Evolutionary conservation across 2,888 invertebrate species (phyloP), one percentile per base, ranked within the genome.

Genomic region (Troides aeacus): DNA sequence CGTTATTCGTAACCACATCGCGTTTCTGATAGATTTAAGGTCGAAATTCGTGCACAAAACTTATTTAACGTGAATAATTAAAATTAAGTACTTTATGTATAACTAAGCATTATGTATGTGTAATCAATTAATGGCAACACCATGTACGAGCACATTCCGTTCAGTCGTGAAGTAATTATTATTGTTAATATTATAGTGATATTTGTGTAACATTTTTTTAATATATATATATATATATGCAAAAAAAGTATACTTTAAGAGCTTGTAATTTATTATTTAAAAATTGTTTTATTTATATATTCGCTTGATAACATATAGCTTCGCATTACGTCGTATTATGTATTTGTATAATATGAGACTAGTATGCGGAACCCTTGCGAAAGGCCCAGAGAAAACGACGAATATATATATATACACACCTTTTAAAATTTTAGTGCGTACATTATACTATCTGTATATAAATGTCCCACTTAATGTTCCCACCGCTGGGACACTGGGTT

Each of bases 111-210:
- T 70, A 64, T 74, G 75, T 73, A 74, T 73, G 71, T 75, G 72
- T 76, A 72, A 74, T 74, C 72, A 70, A 76, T 73, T 82, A 81
- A 85, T 84, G 82, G 81, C 84, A 84, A 86, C 84, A 87, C 81
- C 82, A 82, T 81, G 80, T 86, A 85, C 76, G 81, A 83, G 89
- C 90, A 91, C 90, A 91, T 91, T 92, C 91, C 91, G 90, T 92
- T 90, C 90, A 88, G 76, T 85, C 83, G 83, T 82, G 75, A 79
- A 77, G 77, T 82, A 81, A 81, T 80, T 81, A 78, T 80, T 81
- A 81, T 39, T 80, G 78, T 80, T 82, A 82, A 81, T 80, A 70
- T 77, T 79, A 77, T 82, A 84, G 81, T 82, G 78, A 80, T 83
- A 80, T 79, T 78, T 77, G 79, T 76, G 76, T 84, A 84, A 76